phyloP scores from a whole-genome alignment of 1,140 invertebrate genomes.

The Bilobella aurantiaca region DNA sequence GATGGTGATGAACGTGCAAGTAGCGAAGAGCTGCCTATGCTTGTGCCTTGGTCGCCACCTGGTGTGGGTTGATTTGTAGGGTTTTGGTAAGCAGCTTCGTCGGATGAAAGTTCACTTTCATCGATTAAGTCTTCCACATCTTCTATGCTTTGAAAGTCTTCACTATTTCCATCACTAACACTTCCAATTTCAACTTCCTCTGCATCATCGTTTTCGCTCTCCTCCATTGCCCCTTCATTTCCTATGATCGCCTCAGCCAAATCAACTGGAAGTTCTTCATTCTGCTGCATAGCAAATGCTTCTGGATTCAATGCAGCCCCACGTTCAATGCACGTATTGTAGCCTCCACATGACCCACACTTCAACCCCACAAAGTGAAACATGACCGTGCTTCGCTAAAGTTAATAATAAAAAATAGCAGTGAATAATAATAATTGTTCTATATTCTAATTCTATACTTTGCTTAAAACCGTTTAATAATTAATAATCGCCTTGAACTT shows the following conservation, averaged over 20 bases:
- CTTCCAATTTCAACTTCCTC: neutral
- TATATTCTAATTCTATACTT: no score
- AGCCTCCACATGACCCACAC: constrained; percentile 69
- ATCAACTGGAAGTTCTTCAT: neutral
- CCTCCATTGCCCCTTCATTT: no score
- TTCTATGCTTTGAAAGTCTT: no score
- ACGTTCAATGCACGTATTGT: constrained; percentile 59
- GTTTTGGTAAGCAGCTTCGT: no score
- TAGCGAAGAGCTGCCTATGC: no score
- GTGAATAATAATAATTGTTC: no score
- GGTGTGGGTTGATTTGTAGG: no score
- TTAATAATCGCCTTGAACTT: constrained; percentile 20
- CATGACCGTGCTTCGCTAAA: constrained; percentile 61
- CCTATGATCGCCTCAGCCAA: no score
- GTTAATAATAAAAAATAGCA: neutral
- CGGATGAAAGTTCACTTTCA: no score
- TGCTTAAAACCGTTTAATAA: neutral
- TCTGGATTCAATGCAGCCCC: neutral
- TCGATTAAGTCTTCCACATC: neutral
- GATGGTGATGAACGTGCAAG: no score
- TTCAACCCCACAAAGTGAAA: constrained; percentile 77
- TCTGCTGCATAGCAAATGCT: neutral
- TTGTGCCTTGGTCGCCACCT: no score
- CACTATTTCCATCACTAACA: neutral
- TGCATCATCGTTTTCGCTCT: neutral